Base-by-base conservation (phyloP, 1,140 invertebrate species). In the Aporrectodea caliginosa region DNA sequence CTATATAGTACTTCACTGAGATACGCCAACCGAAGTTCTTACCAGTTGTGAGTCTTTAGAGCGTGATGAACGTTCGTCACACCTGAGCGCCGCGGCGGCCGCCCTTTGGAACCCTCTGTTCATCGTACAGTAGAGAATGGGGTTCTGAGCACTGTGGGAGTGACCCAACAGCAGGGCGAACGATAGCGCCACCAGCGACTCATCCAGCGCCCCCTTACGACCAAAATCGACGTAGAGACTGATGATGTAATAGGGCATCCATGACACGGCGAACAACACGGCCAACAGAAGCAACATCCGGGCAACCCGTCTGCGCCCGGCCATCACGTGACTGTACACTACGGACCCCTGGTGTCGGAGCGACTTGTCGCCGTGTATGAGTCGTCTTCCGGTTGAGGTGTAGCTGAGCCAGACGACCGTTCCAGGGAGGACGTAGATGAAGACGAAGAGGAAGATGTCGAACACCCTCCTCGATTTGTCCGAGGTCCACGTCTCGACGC, bases 191-290 rank as follows among this genome's bases (percentile, higher is more conserved):
- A 58, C 43, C 43, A 6, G 6, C 6, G 22, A 22, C 22, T 58
- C 43, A 22, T 12, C 6, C 43, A 6, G 43, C 6, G 6, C 22
- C 6, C 43, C 6, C 6, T 58, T 6, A 58, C 43, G 6, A 22
- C 6, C 22, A 16, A 92, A 89, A 83, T 93, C 92, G 16, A 92
- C 83, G n/a, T 92, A 85, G 12, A 93, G 88, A 78, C 90, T 91
- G 2, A 93, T 86, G 2, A 93, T 90, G 84, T 93, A 92, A 86
- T 93, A 93, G 0, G 93, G 93, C n/a, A 94, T 85, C 93, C 93
- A 94, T 85, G 93, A 94, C 1, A 92, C 83, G 0, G 93, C 93
- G 85, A 94, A 94, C 0, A 94, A 89, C 0, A 93, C 89, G 0
- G 93, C 93, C 1, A 94, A 88, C 0, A 93, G 89, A 1, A 94